Evolutionary conservation across 2,797 vertebrate genomes (phyloP).

Genomic region (Peromyscus melanophrys): DNA sequence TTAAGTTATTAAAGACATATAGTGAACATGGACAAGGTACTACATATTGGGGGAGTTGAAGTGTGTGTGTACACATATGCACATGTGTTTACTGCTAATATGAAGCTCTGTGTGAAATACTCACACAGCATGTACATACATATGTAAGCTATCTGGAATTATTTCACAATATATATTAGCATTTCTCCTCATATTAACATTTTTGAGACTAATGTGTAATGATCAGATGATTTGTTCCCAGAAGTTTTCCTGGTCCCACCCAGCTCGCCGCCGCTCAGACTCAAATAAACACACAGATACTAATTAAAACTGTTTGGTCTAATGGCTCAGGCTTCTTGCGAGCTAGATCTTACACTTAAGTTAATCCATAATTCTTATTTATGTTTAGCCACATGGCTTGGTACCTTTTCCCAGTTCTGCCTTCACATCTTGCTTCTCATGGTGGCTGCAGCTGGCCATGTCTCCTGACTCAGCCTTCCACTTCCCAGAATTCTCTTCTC

Average conservation of each 20-base stretch:
- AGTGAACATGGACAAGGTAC: background rate
- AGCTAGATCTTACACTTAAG: no score
- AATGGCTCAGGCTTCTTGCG: no score
- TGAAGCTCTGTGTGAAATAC: background rate
- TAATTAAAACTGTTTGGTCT: no score
- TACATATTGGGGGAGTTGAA: background rate
- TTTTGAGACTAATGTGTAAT: constrained; percentile 1
- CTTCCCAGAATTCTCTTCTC: no score
- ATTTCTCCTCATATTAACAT: background rate
- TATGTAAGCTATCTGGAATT: background rate
- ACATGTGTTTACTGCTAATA: background rate
- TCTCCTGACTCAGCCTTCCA: no score
- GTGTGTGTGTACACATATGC: background rate
- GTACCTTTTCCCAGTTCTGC: no score
- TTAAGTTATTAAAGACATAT: background rate
- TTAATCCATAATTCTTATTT: no score
- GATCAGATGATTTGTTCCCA: background rate
- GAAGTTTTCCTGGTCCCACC: no score
- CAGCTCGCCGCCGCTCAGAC: accelerated
- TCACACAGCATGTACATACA: background rate
- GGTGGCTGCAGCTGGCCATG: no score
- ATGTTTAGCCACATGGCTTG: no score
- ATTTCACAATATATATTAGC: background rate
- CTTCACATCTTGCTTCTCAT: no score
- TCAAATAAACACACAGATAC: no score